Evolutionary conservation across 2,888 invertebrate genomes (phyloP).

Genomic region (Omphaloscelis lunosa): DNA sequence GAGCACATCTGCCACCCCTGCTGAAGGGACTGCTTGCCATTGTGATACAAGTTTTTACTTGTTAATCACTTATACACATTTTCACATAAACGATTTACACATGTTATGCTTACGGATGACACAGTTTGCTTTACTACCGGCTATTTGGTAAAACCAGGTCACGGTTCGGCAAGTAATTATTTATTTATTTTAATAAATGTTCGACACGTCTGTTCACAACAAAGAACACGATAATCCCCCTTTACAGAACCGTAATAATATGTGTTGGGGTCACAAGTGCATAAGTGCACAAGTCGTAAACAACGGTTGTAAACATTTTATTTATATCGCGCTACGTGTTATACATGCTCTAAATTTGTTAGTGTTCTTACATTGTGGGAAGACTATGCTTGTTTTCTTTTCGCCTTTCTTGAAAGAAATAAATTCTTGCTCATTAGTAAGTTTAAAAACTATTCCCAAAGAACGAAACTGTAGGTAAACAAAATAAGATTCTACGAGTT

Average conservation of each 20-base stretch:
- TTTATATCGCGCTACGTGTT: slow-evolving; percentile 37
- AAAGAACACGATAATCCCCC: no score
- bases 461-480: background rate
- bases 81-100: no score
- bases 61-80: no score
- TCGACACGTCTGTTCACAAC: no score
- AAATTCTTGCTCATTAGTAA: slow-evolving; percentile 7
- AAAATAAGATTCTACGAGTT: background rate
- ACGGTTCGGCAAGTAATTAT: no score
- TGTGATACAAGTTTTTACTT: no score
- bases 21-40: no score
- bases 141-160: no score
- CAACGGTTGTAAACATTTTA: slow-evolving; percentile 54
- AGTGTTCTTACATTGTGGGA: background rate
- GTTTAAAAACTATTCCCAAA: background rate
- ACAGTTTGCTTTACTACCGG: no score
- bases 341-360: slow-evolving; percentile 11
- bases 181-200: no score
- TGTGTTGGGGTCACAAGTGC: slow-evolving; percentile 35
- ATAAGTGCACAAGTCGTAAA: slow-evolving; percentile 44
- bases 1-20: no score
- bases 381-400: background rate
- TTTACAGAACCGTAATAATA: slow-evolving; percentile 7
- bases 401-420: slow-evolving; percentile 6
- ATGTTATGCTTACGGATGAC: no score